Conservation (phyloP, 1,140 invertebrate genomes). For the Octopus bimaculoides region DNA sequence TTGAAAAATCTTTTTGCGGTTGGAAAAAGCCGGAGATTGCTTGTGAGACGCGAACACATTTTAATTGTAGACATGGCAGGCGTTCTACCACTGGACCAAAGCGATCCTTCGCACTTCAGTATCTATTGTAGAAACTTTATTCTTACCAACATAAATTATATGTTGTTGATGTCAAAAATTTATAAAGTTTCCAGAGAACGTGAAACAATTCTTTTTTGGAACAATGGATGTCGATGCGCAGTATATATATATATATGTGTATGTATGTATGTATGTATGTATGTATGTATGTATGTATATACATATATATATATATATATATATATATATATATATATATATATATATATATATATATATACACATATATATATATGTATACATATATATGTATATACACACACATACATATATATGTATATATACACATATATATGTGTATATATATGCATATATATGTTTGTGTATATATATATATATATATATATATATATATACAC, state of each 20-base stretch:
- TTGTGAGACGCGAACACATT: too few relatives aligned
- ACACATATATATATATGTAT: background rate
- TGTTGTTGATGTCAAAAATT: too few relatives aligned
- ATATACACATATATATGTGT: background rate
- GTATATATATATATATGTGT: background rate
- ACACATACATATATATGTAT: background rate
- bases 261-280: background rate
- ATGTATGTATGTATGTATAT: background rate
- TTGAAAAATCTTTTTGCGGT: too few relatives aligned
- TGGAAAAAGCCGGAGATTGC: too few relatives aligned
- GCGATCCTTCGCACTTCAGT: too few relatives aligned
- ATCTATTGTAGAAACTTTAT: too few relatives aligned
- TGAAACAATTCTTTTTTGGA: too few relatives aligned
- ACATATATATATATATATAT: background rate
- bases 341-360: background rate
- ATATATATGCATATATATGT: background rate
- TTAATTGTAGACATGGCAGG: too few relatives aligned
- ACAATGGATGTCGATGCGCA: too few relatives aligned
- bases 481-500: background rate
- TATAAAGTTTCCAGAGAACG: too few relatives aligned
- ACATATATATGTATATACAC: background rate
- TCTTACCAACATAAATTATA: too few relatives aligned
- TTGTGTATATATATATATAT: background rate
- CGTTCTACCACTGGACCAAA: too few relatives aligned
- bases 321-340: background rate